Evolutionary conservation across 1,140 invertebrate species (phyloP), one percentile per base, ranked within the genome.

Genomic region (Glomeris maerens): DNA sequence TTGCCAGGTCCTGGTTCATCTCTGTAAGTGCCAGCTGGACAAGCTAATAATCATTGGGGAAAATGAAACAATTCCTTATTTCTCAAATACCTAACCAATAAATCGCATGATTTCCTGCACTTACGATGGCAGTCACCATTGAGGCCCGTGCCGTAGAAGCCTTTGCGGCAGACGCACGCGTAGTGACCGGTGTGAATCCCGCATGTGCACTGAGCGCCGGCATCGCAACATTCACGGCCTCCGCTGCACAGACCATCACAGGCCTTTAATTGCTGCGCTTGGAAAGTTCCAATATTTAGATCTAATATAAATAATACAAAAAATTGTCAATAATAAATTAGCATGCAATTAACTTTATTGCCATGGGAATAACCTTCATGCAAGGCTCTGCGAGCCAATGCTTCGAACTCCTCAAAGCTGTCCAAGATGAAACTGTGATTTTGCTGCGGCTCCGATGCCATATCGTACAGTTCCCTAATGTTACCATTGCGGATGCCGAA

Each of bases 321-420:
- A 25, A 3, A 46, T 31, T 13, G 3, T 48, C 26, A 40, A 38
- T 38, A 29, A 38, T 50, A 55, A 47, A 39, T 58, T 31, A 17
- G 14, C 17, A 26, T 28, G 27, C 54, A 41, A 48, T 23, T 26
- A 3, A 44, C 22, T 49, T 10, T 49, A 29, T n/a, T n/a, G n/a
- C 27, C 23, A 14, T 31, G 10, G 36, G 55, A 26, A 47, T 58
- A 59, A 79, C 79, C 79, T 64, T 78, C 72, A 62, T 83, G 80
- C 3, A 83, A 60, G 7, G 80, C 80, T 55, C 78, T 66, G 49
- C 79, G 64, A 1, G 79, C 80, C 21, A 83, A 61, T 29, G 77
- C 75, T 60, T 81, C 79, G 59, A 83, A 83, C 60, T 83, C 78
- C 38, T 75, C 67, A 64, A 83, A 83, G 57, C 76, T 79, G 50